Evolutionary conservation across 2,888 invertebrate genomes (phyloP).

Genomic region (Isotomurus palustris): DNA sequence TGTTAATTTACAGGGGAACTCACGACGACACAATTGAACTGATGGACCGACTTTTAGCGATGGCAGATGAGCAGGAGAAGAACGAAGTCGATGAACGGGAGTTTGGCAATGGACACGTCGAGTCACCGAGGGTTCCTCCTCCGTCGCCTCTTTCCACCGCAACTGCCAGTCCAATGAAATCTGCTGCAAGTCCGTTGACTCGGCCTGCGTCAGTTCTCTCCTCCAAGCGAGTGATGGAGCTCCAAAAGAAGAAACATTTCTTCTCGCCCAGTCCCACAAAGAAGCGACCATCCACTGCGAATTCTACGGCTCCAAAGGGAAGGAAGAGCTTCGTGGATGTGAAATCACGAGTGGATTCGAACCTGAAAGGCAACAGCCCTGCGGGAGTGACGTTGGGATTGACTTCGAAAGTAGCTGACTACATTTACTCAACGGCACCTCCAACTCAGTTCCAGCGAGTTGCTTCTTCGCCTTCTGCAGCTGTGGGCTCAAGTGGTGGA

Average conservation of each 20-base stretch:
- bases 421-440: constrained; percentile 32
- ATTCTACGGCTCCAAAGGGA: constrained; percentile 11
- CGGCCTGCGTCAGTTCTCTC: background rate
- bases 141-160: background rate
- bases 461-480: constrained; percentile 8
- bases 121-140: background rate
- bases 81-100: constrained; percentile 10
- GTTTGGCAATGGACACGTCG: background rate
- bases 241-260: constrained; percentile 3
- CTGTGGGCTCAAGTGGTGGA: background rate
- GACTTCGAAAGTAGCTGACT: constrained; percentile 31
- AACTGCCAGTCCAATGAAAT: background rate
- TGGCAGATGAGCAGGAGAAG: constrained; percentile 32
- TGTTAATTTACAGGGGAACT: no score
- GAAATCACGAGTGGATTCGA: constrained; percentile 22
- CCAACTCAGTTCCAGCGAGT: constrained; percentile 24
- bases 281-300: constrained; percentile 2
- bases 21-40: constrained; percentile 36
- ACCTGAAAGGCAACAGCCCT: constrained; percentile 3
- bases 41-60: constrained; percentile 26
- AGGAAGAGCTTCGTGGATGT: background rate
- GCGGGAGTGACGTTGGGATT: constrained; percentile 13
- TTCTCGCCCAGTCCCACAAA: constrained; percentile 19
- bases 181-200: background rate
- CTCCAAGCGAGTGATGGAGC: constrained; percentile 5